Percentiles rank a stretch among this genome's conserved stretches.
These are phyloP conservation scores for Mamestra configurata DNA, from an alignment of 1,140 invertebrate species.

Conservation along the genomic window DNA sequence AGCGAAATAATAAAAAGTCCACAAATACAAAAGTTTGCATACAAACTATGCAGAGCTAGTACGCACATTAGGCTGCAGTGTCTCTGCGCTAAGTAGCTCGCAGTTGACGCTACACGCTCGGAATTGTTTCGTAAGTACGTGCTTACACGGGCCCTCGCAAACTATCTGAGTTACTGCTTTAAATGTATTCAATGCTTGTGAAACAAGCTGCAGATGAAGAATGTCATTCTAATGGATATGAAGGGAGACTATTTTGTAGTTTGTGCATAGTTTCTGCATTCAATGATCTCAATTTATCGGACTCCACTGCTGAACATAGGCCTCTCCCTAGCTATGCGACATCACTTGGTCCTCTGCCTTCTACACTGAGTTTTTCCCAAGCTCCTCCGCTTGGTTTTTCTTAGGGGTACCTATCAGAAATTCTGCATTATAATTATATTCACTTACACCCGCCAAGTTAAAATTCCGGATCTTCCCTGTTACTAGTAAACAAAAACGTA, in stretches of 20 bases:
- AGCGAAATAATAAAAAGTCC: neutral
- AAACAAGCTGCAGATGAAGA: neutral
- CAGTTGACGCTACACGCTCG: neutral
- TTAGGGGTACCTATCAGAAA: too few species aligned
- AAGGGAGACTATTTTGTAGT: neutral
- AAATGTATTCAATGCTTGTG: neutral
- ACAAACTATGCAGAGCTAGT: neutral
- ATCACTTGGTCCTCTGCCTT: too few species aligned
- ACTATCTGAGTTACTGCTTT: neutral
- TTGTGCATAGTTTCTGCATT: too few species aligned
- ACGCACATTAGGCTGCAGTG: neutral
- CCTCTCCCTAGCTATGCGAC: too few species aligned
- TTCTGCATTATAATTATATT: too few species aligned
- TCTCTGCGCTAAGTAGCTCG: conserved; percentile 14
- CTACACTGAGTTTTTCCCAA: too few species aligned
- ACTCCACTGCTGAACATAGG: too few species aligned
- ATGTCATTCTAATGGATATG: neutral
- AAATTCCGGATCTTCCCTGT: neutral
- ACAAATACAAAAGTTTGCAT: neutral
- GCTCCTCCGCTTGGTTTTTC: too few species aligned
- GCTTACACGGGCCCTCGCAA: neutral
- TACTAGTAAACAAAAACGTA: neutral
- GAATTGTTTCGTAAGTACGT: conserved; percentile 29
- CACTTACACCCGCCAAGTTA: neutral
- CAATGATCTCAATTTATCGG: too few species aligned